Evolutionary conservation across 2,797 vertebrate species (phyloP), one percentile per base, ranked within the genome.

Genomic region (Rhinophrynus dorsalis): DNA sequence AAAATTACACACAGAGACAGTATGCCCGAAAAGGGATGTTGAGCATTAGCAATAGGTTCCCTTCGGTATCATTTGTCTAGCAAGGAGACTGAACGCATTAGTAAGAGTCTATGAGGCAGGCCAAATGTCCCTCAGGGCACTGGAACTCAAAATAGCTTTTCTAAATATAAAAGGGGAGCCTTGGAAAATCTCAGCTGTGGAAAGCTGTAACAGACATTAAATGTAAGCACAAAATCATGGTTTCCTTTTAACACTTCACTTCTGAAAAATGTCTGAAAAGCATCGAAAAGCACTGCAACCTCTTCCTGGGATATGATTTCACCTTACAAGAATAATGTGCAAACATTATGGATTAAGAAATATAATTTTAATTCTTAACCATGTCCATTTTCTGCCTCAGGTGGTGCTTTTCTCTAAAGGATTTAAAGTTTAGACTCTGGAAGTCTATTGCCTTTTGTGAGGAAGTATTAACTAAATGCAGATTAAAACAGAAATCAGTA

Each of bases 11-110:
- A 40, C 12, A 52, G 21, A 52, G 15, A 38, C 18, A 54, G 48
- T 23, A 12, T 40, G 48, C 47, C n/a, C 20, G 54, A 54, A 35
- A 21, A 61, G 67, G 57, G 38, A 62, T 62, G 47, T 20, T 35
- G 37, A 30, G 60, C 29, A 72, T 58, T 65, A 64, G 60, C 60
- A 58, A 47, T 58, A 37, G 51, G 30, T 58, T 65, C 52, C 68
- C 68, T 40, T 57, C 13, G 42, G 68, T 48, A 64, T 71, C 42
- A 33, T 64, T 57, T 71, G 52, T 71, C 68, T 64, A 64, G 51
- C 42, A 32, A 57, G 60, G 52, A 72, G 68, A 71, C 59, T 63
- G 68, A 64, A 58, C 26, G 33, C 68, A 72, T 64, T 72, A 65
- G 60, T 42, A 20, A 51, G 68, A 72, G 68, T 72, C 32, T 64